Percentiles rank a stretch among this genome's conserved stretches.
Evolutionary conservation across 2,888 invertebrate species (phyloP).

Genomic region (Eremobia ochroleuca): DNA sequence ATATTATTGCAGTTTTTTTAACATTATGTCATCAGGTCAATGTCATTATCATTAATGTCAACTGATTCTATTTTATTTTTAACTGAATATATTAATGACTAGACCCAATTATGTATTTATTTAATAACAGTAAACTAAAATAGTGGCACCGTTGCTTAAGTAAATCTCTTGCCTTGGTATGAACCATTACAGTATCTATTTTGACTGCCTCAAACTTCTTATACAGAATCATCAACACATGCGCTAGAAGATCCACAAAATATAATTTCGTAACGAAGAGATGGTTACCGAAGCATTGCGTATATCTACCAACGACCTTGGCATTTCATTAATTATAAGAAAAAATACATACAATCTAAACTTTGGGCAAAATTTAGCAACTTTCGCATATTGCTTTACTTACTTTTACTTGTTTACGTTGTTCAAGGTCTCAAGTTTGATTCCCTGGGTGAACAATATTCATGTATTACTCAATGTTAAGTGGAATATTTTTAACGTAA

Average conservation of each 20-base stretch:
- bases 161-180: not conserved
- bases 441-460: constrained; percentile 15
- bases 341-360: constrained; percentile 54
- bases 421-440: constrained; percentile 45
- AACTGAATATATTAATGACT: not conserved
- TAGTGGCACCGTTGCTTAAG: not conserved
- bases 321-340: constrained; percentile 56
- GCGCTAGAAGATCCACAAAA: constrained; percentile 13
- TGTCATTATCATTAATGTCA: not conserved
- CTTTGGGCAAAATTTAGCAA: constrained; percentile 50
- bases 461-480: constrained; percentile 27
- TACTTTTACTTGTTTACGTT: constrained; percentile 57
- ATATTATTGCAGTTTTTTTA: not conserved
- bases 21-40: not conserved
- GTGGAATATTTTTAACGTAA: constrained; percentile 6
- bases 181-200: not conserved
- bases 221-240: not conserved
- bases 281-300: constrained; percentile 39
- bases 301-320: constrained; percentile 54
- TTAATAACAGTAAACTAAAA: not conserved
- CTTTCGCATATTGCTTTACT: constrained; percentile 50
- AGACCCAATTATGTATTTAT: not conserved
- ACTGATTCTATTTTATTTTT: not conserved
- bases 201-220: not conserved
- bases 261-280: constrained; percentile 34